Base-by-base conservation (phyloP, 2,797 vertebrate genomes). In the Catostomus latipinnis region DNA sequence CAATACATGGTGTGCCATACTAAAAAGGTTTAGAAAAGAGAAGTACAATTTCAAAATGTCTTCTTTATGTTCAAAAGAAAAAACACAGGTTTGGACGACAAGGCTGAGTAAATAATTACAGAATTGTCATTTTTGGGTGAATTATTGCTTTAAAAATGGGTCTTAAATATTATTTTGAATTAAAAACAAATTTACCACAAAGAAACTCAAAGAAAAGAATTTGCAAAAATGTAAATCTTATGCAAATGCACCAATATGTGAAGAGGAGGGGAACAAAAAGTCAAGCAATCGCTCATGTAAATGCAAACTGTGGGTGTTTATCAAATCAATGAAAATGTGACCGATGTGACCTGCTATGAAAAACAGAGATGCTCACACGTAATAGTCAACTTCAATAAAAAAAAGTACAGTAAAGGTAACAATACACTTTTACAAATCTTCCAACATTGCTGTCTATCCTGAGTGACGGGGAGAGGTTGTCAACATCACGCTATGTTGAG, bases 261-360 rank as follows among this genome's bases (percentile, higher is more conserved):
- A 68, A 74, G 34, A 34, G 34, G 49, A 16, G 48, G 57, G 62
- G 8, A n/a, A 69, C 34, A 12, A 68, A 71, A 74, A 77, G 76
- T 74, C 68, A 78, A 84, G 71, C 56, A 65, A 63, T 63, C 8
- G 13, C 65, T 68, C 66, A 54, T 63, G 49, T 63, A 63, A 48
- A 74, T 52, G 54, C 57, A 78, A 75, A 74, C 34, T 60, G 74
- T 83, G 54, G 72, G 48, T 81, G 80, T 80, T 71, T 80, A 62
- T 80, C 56, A 34, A 80, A 80, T 69, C 78, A 76, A 78, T 58
- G n/a, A 45, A 45, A 45, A 58, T 34, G 16, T 54, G 58, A 60
- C 34, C 18, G 16, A 82, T 68, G 34, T 34, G 34, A 70, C 63
- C 73, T 6, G 68, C 60, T 52, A 43, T 74, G 11, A 34, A 60